phyloP scores from a whole-genome alignment of 1,140 invertebrate genomes.

The Tenebrio molitor region DNA sequence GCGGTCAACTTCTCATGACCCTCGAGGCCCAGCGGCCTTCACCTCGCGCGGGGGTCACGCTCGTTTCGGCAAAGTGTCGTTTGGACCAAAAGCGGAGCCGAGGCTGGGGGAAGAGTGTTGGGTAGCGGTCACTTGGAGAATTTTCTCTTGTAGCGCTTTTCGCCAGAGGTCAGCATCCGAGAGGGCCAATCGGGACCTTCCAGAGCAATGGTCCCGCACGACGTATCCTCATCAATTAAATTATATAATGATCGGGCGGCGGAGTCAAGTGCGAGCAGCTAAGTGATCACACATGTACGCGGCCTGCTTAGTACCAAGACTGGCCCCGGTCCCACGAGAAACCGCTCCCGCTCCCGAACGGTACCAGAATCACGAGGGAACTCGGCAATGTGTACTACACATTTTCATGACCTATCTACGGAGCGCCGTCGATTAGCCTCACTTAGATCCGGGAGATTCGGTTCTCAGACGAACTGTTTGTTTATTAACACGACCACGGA shows the following conservation, averaged over 20 bases:
- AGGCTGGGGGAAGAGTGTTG: no score
- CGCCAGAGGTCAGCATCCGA: background rate
- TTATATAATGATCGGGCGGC: constrained; percentile 27
- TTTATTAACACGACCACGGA: background rate
- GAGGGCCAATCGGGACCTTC: background rate
- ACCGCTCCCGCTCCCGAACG: background rate
- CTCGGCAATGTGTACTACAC: constrained; percentile 43
- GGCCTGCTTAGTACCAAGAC: constrained; percentile 13
- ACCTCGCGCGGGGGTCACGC: constrained; percentile 32
- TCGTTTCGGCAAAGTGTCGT: background rate
- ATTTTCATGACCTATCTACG: constrained; percentile 46
- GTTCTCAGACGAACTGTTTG: constrained; percentile 13
- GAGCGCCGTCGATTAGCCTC: constrained; percentile 1
- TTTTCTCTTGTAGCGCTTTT: background rate
- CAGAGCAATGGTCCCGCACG: background rate
- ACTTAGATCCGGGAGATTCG: constrained; percentile 24
- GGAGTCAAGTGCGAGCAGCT: constrained; percentile 30
- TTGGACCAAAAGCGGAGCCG: background rate
- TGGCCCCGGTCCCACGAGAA: constrained; percentile 42
- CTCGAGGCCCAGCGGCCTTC: constrained; percentile 38
- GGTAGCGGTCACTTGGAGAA: background rate
- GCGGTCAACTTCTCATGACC: constrained; percentile 45
- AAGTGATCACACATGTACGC: constrained; percentile 36
- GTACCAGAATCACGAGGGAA: constrained; percentile 35
- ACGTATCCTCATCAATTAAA: constrained; percentile 19